A percentile compares a stretch with the other conserved stretches of the same genome.
phyloP scores from a whole-genome alignment of 1,140 invertebrate genomes.

The Reticulitermes speratus region DNA sequence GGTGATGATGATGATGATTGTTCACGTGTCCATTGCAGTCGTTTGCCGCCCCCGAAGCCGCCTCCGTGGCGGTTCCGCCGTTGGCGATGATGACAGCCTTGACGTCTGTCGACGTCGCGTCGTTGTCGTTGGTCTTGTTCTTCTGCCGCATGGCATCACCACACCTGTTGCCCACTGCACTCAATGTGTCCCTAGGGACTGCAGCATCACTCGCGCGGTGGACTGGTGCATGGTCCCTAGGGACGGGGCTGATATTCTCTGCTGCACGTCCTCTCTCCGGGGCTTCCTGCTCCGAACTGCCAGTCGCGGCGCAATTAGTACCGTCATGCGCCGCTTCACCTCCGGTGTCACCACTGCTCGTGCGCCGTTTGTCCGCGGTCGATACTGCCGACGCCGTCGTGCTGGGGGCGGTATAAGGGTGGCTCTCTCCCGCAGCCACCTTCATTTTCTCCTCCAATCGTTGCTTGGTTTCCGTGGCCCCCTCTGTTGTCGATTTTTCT shows the following conservation, averaged over 20 bases:
- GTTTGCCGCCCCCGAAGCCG: slow-evolving; percentile 43
- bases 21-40: slow-evolving; percentile 18
- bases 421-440: background rate
- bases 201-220: no score
- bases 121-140: slow-evolving; percentile 13
- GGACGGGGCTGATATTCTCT: background rate
- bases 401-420: background rate
- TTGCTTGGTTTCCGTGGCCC: background rate
- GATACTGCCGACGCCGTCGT: background rate
- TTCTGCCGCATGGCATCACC: slow-evolving; percentile 31
- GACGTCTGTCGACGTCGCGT: background rate
- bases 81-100: slow-evolving; percentile 45
- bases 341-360: slow-evolving; percentile 21
- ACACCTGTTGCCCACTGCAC: background rate
- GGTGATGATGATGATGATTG: slow-evolving; percentile 40
- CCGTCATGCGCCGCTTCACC: slow-evolving; percentile 22
- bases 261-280: background rate
- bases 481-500: background rate
- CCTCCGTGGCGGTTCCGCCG: slow-evolving; percentile 43
- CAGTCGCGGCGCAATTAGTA: background rate
- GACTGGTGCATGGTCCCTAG: background rate
- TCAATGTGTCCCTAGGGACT: background rate
- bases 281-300: slow-evolving; percentile 27
- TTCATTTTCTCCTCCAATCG: background rate
- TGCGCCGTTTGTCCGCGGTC: background rate